These are phyloP conservation scores for Atopsyche davidsoni DNA, from an alignment of 1,140 invertebrate genomes.

Conservation along the genomic window DNA sequence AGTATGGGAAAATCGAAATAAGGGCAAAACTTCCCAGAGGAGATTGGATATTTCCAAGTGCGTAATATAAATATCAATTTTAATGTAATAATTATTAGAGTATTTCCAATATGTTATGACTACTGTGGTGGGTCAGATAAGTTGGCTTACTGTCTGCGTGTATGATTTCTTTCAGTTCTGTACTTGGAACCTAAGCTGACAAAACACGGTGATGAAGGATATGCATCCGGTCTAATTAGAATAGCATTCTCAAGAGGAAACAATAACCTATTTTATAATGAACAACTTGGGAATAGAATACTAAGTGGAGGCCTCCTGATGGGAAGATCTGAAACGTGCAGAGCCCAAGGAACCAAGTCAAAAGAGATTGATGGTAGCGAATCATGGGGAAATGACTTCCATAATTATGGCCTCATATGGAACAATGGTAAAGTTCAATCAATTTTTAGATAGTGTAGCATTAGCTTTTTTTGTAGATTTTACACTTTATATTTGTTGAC, in stretches of 20 bases:
- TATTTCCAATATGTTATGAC: too few relatives aligned
- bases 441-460: background rate
- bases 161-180: conserved; percentile 41
- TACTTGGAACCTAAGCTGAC: conserved; percentile 49
- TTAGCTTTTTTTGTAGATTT: too few relatives aligned
- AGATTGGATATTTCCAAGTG: conserved; percentile 74
- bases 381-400: conserved; percentile 3
- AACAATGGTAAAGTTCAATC: background rate
- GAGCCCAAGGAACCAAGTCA: background rate
- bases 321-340: background rate
- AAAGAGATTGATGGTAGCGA: too few relatives aligned
- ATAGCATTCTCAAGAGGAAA: conserved; percentile 46
- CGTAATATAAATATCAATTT: too few relatives aligned
- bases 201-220: conserved; percentile 45
- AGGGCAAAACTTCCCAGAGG: conserved; percentile 67
- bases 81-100: too few relatives aligned
- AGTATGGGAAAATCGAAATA: conserved; percentile 67
- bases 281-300: background rate
- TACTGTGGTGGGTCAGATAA: too few relatives aligned
- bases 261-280: background rate
- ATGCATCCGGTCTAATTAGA: conserved; percentile 48
- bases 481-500: too few relatives aligned
- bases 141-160: too few relatives aligned
- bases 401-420: conserved; percentile 13
- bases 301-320: conserved; percentile 5